phyloP scores from a whole-genome alignment of 2,797 vertebrate species.

The Taeniopygia guttata region DNA sequence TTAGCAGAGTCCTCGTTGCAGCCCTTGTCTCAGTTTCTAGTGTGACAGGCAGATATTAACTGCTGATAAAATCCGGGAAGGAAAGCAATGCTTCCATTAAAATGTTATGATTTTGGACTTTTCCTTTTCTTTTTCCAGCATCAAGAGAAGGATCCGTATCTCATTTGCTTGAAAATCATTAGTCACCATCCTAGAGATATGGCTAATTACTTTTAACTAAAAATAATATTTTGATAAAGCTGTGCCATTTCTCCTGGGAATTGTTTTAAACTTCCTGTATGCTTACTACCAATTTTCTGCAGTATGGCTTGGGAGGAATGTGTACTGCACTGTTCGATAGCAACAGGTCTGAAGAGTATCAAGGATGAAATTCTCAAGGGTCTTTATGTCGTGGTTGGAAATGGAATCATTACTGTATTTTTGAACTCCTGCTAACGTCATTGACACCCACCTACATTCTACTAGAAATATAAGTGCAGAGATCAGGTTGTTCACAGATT shows the following conservation, averaged over 20 bases:
- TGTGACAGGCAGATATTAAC: neutral
- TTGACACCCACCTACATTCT: slow-evolving; percentile 57
- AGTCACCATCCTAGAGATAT: neutral
- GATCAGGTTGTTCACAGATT: neutral
- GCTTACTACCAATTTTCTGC: neutral
- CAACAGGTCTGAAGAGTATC: slow-evolving; percentile 39
- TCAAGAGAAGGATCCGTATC: neutral
- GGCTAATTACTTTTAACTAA: slow-evolving; percentile 15
- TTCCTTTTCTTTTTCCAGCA: neutral
- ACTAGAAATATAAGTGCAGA: slow-evolving; percentile 63
- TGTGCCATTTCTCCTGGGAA: neutral
- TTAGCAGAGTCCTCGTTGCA: neutral
- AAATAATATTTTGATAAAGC: neutral
- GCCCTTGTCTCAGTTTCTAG: neutral
- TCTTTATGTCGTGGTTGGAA: slow-evolving; percentile 63
- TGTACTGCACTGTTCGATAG: neutral
- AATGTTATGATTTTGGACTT: neutral
- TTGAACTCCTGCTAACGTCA: slow-evolving; percentile 69
- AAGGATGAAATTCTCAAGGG: slow-evolving; percentile 50
- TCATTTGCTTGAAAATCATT: neutral
- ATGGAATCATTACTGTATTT: slow-evolving; percentile 71
- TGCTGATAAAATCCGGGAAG: neutral
- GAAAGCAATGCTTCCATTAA: neutral
- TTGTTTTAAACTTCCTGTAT: neutral
- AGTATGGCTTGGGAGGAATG: neutral